phyloP scores from a whole-genome alignment of 2,797 vertebrate species.

The Liasis olivaceus region DNA sequence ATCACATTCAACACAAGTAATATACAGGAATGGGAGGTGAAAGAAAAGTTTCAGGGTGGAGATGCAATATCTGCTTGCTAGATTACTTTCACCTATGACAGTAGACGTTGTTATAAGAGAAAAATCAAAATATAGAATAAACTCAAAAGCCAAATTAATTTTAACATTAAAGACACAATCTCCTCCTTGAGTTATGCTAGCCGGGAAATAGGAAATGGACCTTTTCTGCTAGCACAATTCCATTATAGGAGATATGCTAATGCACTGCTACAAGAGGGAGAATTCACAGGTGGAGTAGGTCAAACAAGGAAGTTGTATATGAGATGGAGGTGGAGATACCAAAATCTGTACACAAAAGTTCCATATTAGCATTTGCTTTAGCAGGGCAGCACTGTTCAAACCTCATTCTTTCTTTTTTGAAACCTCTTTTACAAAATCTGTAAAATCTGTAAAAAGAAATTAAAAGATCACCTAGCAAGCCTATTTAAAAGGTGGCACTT shows the following conservation, averaged over 20 bases:
- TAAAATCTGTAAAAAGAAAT: neutral
- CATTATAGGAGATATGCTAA: neutral
- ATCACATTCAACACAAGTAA: neutral
- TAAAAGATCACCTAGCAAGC: neutral
- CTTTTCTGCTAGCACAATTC: neutral
- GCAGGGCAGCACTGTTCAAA: neutral
- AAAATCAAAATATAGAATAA: neutral
- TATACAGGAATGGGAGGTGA: neutral
- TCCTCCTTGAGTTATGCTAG: neutral
- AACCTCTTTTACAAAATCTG: neutral
- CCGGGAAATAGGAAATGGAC: neutral
- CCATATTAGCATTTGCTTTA: neutral
- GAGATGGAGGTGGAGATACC: neutral
- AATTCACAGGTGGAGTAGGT: neutral
- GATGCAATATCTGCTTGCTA: neutral
- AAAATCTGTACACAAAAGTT: neutral
- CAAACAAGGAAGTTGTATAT: neutral
- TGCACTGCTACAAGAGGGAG: neutral
- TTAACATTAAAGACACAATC: neutral
- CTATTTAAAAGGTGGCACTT: neutral
- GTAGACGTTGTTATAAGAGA: neutral
- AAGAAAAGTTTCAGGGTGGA: neutral
- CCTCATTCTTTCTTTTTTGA: neutral
- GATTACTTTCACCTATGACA: neutral
- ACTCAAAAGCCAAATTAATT: neutral